Conservation (phyloP, 2,797 vertebrate species). For the Acanthurus tractus region DNA sequence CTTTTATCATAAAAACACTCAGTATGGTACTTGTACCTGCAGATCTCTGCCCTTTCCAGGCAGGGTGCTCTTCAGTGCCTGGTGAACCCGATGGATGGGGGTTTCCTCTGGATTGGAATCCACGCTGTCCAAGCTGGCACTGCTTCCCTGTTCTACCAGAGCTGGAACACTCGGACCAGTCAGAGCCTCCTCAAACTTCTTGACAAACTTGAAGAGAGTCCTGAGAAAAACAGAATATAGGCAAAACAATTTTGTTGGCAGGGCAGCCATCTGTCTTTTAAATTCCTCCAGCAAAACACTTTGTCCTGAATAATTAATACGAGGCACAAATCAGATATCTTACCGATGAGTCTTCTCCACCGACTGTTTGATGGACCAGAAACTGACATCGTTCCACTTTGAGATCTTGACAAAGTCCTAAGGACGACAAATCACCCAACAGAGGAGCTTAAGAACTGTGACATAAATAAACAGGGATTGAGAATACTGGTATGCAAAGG, state of each 20-base stretch:
- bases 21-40: conserved; percentile 65
- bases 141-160: conserved; percentile 88
- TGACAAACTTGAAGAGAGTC: conserved; percentile 97
- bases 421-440: conserved; percentile 7
- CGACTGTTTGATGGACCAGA: conserved; percentile 98
- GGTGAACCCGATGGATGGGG: conserved; percentile 87
- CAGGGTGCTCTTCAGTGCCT: conserved; percentile 80
- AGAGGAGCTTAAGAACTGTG: not conserved
- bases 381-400: conserved; percentile 98
- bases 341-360: conserved; percentile 98
- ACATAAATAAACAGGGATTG: not conserved
- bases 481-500: not conserved
- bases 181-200: conserved; percentile 92
- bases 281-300: not conserved
- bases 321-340: not conserved
- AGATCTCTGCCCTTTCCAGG: conserved; percentile 80
- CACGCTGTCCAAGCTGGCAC: conserved; percentile 82
- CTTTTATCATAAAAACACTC: not conserved
- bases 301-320: not conserved
- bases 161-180: conserved; percentile 85
- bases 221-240: conserved; percentile 71
- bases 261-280: not conserved
- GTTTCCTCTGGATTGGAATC: conserved; percentile 82
- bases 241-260: no score
- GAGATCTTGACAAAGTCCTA: conserved; percentile 99